phyloP scores from a whole-genome alignment of 2,113 vertebrate species.

The Butorides virescens region DNA sequence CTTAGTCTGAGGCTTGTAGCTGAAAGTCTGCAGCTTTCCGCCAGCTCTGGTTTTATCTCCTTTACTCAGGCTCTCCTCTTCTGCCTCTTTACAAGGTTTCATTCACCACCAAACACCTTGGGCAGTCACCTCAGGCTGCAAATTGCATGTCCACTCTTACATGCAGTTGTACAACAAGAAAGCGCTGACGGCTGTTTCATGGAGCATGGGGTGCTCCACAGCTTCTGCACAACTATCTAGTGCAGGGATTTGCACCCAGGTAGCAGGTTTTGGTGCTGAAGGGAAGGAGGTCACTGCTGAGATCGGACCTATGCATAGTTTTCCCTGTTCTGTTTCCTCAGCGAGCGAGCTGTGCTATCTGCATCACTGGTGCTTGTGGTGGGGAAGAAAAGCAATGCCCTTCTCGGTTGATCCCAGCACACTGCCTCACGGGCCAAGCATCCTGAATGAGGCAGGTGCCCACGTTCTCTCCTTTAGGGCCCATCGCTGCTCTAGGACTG shows the following conservation, averaged over 20 bases:
- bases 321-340: neutral
- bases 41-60: neutral
- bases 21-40: neutral
- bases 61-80: neutral
- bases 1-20: neutral
- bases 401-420: neutral
- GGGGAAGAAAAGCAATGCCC: neutral
- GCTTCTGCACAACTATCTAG: neutral
- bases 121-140: neutral
- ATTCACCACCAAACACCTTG: neutral
- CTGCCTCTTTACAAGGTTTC: neutral
- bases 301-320: rapidly evolving
- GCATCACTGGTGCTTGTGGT: neutral
- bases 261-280: neutral
- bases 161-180: neutral
- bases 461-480: neutral
- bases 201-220: neutral
- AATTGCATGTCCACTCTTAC: neutral
- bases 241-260: neutral
- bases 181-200: neutral
- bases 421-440: neutral
- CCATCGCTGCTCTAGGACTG: neutral
- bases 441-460: neutral
- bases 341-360: neutral
- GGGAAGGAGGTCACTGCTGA: neutral